Conservation (phyloP, 2,797 vertebrate genomes). For the Stomatorhinus walkeri region DNA sequence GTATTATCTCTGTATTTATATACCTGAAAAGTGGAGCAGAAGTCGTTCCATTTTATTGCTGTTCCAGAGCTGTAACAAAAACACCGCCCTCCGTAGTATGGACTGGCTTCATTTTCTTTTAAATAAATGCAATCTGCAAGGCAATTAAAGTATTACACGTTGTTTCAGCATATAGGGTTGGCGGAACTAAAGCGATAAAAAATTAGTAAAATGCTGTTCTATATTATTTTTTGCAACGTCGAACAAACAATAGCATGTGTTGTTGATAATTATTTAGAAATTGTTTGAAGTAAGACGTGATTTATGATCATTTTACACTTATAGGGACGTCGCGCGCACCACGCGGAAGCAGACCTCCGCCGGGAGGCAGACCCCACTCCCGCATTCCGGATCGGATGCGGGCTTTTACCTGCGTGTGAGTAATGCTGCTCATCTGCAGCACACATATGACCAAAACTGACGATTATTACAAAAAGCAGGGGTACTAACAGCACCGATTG, state of each 20-base stretch:
- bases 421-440: background rate
- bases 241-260: background rate
- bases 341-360: background rate
- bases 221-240: background rate
- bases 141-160: background rate
- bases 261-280: background rate
- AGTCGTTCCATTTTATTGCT: slow-evolving; percentile 43
- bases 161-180: background rate
- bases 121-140: slow-evolving; percentile 40
- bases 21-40: slow-evolving; percentile 47
- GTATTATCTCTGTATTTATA: background rate
- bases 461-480: background rate
- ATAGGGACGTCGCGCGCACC: background rate
- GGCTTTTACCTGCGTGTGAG: background rate
- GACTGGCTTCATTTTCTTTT: slow-evolving; percentile 22
- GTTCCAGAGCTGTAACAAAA: slow-evolving; percentile 43
- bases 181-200: background rate
- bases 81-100: slow-evolving; percentile 38
- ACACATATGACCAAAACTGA: background rate
- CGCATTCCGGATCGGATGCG: background rate
- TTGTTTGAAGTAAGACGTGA: background rate
- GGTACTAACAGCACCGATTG: background rate
- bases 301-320: background rate
- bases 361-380: background rate
- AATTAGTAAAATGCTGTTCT: background rate